Evolutionary conservation across 2,888 invertebrate species (phyloP).

Genomic region (Heliconius sara): DNA sequence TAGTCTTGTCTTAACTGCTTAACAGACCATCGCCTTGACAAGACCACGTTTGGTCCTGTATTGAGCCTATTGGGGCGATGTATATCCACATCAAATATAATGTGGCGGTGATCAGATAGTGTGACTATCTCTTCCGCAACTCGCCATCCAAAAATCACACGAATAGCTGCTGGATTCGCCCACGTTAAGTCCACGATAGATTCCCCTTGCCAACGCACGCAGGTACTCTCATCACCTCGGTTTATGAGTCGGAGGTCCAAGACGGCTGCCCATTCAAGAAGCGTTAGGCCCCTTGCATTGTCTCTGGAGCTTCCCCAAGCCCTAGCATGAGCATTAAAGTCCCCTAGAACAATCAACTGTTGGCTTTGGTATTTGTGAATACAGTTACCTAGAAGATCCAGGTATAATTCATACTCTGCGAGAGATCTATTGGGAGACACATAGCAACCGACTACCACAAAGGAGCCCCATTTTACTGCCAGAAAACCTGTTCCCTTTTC

Average conservation of each 20-base stretch:
- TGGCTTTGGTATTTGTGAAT: too few relatives aligned
- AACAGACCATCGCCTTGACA: conserved; percentile 28
- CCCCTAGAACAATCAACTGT: too few relatives aligned
- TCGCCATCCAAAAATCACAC: not conserved
- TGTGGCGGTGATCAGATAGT: not conserved
- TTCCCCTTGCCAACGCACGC: not conserved
- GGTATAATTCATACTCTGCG: not conserved
- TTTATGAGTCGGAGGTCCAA: not conserved
- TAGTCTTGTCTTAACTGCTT: conserved; percentile 15
- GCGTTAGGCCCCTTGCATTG: not conserved
- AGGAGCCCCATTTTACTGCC: not conserved
- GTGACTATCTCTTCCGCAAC: not conserved
- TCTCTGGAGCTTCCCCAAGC: not conserved
- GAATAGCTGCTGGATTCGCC: not conserved
- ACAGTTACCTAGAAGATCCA: not conserved
- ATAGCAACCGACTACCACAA: not conserved
- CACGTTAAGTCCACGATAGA: not conserved
- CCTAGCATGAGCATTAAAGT: too few relatives aligned
- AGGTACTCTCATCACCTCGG: not conserved
- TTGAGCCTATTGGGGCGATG: too few relatives aligned
- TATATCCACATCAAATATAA: not conserved
- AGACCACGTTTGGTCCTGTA: not conserved
- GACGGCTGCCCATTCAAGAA: not conserved
- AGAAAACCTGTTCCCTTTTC: not conserved
- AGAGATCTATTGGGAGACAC: not conserved